Evolutionary conservation across 2,113 vertebrate genomes (phyloP).

Genomic region (Mystacornis crossleyi): DNA sequence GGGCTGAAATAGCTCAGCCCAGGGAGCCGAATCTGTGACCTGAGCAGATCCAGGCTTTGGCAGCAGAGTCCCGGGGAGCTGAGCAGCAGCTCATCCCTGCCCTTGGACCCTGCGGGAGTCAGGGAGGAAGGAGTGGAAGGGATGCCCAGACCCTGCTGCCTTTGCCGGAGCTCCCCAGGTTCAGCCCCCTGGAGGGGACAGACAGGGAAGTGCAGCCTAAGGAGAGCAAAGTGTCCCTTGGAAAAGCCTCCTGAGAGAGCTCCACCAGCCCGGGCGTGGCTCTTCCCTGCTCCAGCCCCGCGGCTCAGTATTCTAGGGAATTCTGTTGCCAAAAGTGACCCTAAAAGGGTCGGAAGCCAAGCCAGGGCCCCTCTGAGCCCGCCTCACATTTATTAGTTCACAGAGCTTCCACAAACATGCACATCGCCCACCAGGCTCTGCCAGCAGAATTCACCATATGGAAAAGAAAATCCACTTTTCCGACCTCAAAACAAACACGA

Average conservation of each 20-base stretch:
- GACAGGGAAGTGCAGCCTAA: neutral
- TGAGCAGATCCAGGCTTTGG: neutral
- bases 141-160: neutral
- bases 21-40: neutral
- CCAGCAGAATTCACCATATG: neutral
- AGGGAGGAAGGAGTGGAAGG: neutral
- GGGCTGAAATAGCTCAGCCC: neutral
- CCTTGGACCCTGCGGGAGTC: neutral
- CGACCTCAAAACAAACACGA: neutral
- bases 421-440: neutral
- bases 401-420: neutral
- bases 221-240: neutral
- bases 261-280: neutral
- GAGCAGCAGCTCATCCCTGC: neutral
- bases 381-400: neutral
- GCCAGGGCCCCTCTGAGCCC: neutral
- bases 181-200: neutral
- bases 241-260: neutral
- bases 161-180: neutral
- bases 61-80: neutral
- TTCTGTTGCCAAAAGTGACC: conserved; percentile 36
- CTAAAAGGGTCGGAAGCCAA: neutral
- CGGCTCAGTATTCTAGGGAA: neutral
- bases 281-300: neutral
- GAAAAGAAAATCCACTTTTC: neutral